These are phyloP conservation scores for Drosophila paranaensis DNA, from an alignment of 2,888 invertebrate species.

Conservation along the genomic window DNA sequence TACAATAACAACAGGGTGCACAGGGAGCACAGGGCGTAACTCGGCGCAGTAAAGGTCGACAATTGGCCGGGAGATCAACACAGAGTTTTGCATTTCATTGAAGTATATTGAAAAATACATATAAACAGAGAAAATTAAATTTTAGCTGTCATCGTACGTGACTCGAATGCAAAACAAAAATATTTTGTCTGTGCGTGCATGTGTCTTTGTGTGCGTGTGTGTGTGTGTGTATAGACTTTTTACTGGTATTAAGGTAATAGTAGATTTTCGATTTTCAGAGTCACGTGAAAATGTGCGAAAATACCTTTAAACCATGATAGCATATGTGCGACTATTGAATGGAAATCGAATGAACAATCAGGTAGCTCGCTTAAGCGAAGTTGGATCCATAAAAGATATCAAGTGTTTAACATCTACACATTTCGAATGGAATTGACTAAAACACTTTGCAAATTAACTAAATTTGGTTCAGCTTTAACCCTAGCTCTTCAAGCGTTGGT, in stretches of 20 bases:
- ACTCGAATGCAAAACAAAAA: constrained; percentile 37
- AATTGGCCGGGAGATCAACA: constrained; percentile 57
- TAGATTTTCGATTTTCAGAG: constrained; percentile 26
- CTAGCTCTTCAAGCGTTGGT: too few species aligned
- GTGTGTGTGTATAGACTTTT: background rate
- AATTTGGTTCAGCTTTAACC: background rate
- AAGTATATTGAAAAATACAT: constrained; percentile 59
- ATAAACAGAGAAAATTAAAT: constrained; percentile 69
- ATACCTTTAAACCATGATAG: constrained; percentile 38
- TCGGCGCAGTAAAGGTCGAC: constrained; percentile 37
- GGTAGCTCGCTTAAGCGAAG: background rate
- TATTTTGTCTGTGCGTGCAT: background rate
- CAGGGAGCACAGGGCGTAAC: background rate
- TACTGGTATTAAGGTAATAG: constrained; percentile 16
- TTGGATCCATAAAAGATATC: background rate
- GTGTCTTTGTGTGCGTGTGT: background rate
- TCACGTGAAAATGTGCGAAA: constrained; percentile 65
- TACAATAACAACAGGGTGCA: background rate
- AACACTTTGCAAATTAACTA: background rate
- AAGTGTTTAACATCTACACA: background rate
- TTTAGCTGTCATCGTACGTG: constrained; percentile 63
- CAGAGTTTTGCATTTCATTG: constrained; percentile 58
- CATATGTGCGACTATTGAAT: constrained; percentile 15
- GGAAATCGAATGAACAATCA: constrained; percentile 7
- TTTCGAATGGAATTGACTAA: background rate